Evolutionary conservation across 2,888 invertebrate genomes (phyloP).

Genomic region (Xestia c-nigrum): DNA sequence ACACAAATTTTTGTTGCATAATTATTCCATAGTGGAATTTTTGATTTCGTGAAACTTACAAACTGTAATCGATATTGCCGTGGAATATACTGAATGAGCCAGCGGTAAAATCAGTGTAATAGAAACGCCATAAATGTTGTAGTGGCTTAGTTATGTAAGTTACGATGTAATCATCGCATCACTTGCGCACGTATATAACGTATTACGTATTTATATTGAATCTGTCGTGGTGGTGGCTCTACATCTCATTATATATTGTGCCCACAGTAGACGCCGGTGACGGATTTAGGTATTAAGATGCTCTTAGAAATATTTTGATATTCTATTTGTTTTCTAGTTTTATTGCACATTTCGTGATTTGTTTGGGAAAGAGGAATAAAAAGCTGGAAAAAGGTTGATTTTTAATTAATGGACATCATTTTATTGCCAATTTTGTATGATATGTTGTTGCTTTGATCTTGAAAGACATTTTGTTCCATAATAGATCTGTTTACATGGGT

Average conservation of each 20-base stretch:
- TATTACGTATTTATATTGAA: slow-evolving; percentile 51
- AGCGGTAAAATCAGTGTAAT: slow-evolving; percentile 51
- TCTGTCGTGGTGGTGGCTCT: slow-evolving; percentile 60
- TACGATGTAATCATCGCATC: slow-evolving; percentile 49
- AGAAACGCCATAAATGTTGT: slow-evolving; percentile 50
- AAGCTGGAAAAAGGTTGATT: slow-evolving; percentile 28
- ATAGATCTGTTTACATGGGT: slow-evolving; percentile 71
- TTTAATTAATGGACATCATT: slow-evolving; percentile 38
- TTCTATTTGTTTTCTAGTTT: slow-evolving; percentile 52
- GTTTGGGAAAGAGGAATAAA: slow-evolving; percentile 37
- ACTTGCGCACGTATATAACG: slow-evolving; percentile 45
- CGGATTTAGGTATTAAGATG: slow-evolving; percentile 47
- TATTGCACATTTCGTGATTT: slow-evolving; percentile 43
- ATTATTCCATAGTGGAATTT: slow-evolving; percentile 35
- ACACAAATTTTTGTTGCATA: slow-evolving; percentile 59
- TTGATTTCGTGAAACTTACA: slow-evolving; percentile 29
- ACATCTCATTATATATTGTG: slow-evolving; percentile 44
- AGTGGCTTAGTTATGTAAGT: slow-evolving; percentile 58
- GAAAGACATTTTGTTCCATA: slow-evolving; percentile 56
- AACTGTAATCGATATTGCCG: slow-evolving; percentile 42
- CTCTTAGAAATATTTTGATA: slow-evolving; percentile 47
- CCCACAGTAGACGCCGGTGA: slow-evolving; percentile 51
- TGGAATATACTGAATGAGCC: slow-evolving; percentile 32
- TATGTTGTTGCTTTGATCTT: slow-evolving; percentile 46
- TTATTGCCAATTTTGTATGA: slow-evolving; percentile 33